Percentiles rank a stretch among this genome's conserved stretches.
These are phyloP conservation scores for Menura novaehollandiae DNA, from an alignment of 2,113 vertebrate species.

Conservation along the genomic window DNA sequence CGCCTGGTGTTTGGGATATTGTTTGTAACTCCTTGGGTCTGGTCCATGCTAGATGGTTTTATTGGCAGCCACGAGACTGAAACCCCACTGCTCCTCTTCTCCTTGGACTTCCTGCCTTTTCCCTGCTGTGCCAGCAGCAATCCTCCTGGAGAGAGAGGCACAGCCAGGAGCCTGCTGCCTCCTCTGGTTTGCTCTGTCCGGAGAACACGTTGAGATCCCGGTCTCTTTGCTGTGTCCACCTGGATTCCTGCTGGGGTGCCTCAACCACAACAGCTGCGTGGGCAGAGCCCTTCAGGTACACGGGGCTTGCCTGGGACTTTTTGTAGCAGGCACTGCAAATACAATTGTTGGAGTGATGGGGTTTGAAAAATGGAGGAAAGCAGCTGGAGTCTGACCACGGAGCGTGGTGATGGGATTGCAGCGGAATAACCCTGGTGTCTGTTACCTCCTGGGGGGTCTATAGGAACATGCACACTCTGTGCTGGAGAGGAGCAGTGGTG, in stretches of 20 bases:
- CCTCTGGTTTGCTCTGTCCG: neutral
- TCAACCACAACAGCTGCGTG: neutral
- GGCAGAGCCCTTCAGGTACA: neutral
- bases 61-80: neutral
- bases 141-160: neutral
- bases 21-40: neutral
- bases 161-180: neutral
- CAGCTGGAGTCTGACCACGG: neutral
- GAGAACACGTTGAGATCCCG: neutral
- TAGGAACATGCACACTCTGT: neutral
- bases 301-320: neutral
- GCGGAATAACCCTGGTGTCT: accelerated
- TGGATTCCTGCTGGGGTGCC: neutral
- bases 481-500: neutral
- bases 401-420: accelerated
- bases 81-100: slow-evolving; percentile 9
- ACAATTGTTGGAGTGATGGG: neutral
- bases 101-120: slow-evolving; percentile 11
- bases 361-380: neutral
- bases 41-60: slow-evolving; percentile 13
- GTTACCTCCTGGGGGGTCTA: neutral
- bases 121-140: neutral
- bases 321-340: neutral
- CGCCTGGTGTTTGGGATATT: neutral
- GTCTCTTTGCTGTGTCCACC: neutral